Conservation (phyloP, 92 coral and sea anemone genomes). For the Desmophyllum pertusum region DNA sequence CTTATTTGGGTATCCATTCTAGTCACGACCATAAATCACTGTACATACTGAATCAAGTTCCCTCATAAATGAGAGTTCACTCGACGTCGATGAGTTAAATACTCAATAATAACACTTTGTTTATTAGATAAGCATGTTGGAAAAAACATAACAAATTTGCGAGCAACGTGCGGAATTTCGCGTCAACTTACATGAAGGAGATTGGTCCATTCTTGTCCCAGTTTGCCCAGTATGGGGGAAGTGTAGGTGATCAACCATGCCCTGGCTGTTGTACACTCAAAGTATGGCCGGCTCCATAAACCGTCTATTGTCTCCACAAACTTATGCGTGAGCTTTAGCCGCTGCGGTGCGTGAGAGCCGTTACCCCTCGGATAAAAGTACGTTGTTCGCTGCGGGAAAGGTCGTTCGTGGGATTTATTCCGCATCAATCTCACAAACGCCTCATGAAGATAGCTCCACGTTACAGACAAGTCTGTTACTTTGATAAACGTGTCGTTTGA, state of each 20-base stretch:
- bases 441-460: conserved; percentile 85
- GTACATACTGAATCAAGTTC: no score
- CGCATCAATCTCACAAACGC: conserved; percentile 71
- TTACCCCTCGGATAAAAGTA: conserved; percentile 59
- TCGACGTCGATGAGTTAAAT: no score
- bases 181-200: conserved; percentile 74
- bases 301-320: conserved; percentile 86
- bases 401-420: conserved; percentile 50
- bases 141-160: no score
- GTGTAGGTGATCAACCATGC: conserved; percentile 82
- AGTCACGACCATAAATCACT: no score
- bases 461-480: conserved; percentile 78
- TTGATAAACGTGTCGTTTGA: conserved; percentile 72
- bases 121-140: no score
- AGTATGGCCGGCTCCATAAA: conserved; percentile 85
- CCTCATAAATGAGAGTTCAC: no score
- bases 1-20: no score
- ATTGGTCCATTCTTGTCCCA: conserved; percentile 58
- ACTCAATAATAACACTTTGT: no score
- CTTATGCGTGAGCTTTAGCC: conserved; percentile 48
- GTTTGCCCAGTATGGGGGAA: conserved; percentile 80
- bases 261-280: conserved; percentile 77
- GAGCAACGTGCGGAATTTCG: not conserved
- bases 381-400: conserved; percentile 75
- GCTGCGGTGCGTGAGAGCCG: conserved; percentile 42